Base-by-base conservation (phyloP, 1,140 invertebrate genomes). In the Colletes gigas region DNA sequence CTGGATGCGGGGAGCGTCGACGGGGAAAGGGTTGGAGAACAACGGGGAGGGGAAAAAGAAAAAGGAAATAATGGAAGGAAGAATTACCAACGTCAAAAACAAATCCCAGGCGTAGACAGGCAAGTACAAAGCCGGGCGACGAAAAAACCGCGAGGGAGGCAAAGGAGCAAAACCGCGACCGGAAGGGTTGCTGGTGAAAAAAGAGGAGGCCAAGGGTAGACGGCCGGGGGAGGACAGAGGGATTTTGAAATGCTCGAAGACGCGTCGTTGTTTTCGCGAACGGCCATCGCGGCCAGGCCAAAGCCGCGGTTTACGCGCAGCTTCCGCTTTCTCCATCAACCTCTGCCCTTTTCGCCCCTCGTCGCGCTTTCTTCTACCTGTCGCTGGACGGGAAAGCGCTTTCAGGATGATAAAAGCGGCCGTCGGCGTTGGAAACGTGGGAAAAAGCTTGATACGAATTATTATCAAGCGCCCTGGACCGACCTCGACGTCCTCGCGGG, bases 361-460 rank as follows among this genome's bases (percentile, higher is more conserved):
- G 30, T 30, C 5, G 7, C 9, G 4, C 30, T 4, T 50, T 44
- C 44, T 59, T 62, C 30, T 17, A 50, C 30, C n/a, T 66, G 50
- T 3, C 47, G 14, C 17, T 47, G 21, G 7, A 7, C 8, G 3
- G 17, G 62, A 12, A 75, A 47, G 39, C 66, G 19, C 62, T 59
- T 14, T 3, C 17, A 1, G 52, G 21, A 59, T n/a, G 78, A 75
- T 68, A 68, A 75, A 75, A 80, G 78, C 71, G 71, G 5, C 3
- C 62, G 69, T 65, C 59, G 68, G 62, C 50, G 50, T 10, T 10
- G 41, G 47, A 73, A 69, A 73, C 71, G 59, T 15, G 60, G 47
- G 60, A 39, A 50, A 12, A 60, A 78, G 30, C 57, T 67, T 54
- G 67, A 78, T 78, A 78, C 57, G 71, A 80, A 80, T 80, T 80